Evolutionary conservation across 2,113 vertebrate species (phyloP).

Genomic region (Pontoporia blainvillei): DNA sequence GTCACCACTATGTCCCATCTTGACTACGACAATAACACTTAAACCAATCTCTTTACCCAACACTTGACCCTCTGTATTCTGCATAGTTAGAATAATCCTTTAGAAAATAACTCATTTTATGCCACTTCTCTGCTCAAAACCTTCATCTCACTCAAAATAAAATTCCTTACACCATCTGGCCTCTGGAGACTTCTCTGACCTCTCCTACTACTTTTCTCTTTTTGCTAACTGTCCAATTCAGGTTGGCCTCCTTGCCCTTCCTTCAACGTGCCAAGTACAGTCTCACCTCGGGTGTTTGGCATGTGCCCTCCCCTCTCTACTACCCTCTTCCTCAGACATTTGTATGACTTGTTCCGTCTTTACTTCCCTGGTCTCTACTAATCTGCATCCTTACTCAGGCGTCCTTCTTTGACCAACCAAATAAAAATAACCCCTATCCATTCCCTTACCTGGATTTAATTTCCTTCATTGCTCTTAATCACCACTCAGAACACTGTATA

Average conservation of each 20-base stretch:
- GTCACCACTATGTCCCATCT: neutral
- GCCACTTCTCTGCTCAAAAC: neutral
- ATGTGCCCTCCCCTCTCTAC: fast-evolving
- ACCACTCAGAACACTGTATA: neutral
- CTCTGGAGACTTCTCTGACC: neutral
- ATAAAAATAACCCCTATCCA: neutral
- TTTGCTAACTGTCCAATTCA: neutral
- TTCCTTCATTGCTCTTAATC: neutral
- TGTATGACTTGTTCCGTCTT: neutral
- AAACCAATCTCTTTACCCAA: neutral
- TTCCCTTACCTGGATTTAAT: neutral
- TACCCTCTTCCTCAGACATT: neutral
- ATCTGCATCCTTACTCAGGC: neutral
- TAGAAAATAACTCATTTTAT: neutral
- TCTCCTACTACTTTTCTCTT: neutral
- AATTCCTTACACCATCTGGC: neutral
- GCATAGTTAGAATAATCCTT: neutral
- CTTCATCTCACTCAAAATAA: neutral
- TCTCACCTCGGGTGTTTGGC: neutral
- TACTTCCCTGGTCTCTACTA: neutral
- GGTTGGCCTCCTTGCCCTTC: neutral
- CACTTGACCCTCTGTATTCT: neutral
- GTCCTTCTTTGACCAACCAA: neutral
- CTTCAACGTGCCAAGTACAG: neutral
- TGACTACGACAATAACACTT: neutral